These are phyloP conservation scores for Siderastrea radians DNA, from an alignment of 92 coral and sea anemone genomes.

Conservation along the genomic window DNA sequence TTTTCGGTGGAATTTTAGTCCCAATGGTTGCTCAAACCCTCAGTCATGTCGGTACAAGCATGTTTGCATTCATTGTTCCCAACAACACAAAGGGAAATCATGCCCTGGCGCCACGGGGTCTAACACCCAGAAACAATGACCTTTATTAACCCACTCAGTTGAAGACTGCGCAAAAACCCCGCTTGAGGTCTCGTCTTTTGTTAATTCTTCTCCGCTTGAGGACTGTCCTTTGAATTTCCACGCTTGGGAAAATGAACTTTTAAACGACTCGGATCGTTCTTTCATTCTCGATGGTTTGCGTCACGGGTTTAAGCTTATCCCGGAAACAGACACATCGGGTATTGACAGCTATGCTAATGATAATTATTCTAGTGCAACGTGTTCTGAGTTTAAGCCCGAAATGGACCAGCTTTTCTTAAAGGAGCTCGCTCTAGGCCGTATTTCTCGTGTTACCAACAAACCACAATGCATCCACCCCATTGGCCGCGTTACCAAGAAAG, in stretches of 20 bases:
- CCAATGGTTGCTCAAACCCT: too few species aligned
- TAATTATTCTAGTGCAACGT: constrained; percentile 12
- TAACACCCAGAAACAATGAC: neutral
- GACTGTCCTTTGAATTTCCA: constrained; percentile 14
- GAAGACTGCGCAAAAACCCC: neutral
- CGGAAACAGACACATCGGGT: neutral
- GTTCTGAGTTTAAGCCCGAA: neutral
- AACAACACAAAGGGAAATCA: neutral
- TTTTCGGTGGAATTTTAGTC: neutral
- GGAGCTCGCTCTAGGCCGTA: neutral
- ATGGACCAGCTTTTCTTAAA: neutral
- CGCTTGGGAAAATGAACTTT: constrained; percentile 29
- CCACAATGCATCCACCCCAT: constrained; percentile 12
- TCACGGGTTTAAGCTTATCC: neutral
- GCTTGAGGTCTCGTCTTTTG: neutral
- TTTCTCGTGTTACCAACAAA: neutral
- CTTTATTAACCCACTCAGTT: neutral
- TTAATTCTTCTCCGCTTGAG: neutral
- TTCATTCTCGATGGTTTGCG: constrained; percentile 27
- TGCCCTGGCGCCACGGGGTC: neutral
- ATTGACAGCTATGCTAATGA: constrained; percentile 7
- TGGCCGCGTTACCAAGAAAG: constrained; percentile 1
- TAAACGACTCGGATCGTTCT: neutral
- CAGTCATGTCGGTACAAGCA: too few species aligned
- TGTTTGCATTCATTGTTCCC: too few species aligned